These are phyloP conservation scores for Chrysopilus asiliformis DNA, from an alignment of 2,888 invertebrate species.

Conservation along the genomic window DNA sequence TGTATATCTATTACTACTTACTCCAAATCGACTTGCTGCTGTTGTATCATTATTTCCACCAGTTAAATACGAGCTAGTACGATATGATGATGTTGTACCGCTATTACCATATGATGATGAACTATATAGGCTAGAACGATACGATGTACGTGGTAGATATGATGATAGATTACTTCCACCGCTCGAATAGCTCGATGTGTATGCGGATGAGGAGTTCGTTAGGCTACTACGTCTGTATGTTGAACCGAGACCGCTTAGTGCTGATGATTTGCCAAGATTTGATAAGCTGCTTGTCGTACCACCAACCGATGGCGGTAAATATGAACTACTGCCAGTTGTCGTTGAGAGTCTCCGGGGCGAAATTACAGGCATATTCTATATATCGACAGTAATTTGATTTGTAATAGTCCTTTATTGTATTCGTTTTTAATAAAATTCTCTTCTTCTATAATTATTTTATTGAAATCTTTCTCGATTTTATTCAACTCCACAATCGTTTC, in stretches of 20 bases:
- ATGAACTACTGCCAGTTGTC: conserved; percentile 25
- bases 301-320: conserved; percentile 31
- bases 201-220: conserved; percentile 16
- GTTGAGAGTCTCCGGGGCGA: conserved; percentile 35
- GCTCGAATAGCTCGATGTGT: conserved; percentile 16
- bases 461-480: too few species aligned
- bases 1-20: conserved; percentile 25
- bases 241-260: conserved; percentile 25
- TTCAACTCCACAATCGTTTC: too few species aligned
- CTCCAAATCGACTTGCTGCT: conserved; percentile 35
- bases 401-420: too few species aligned
- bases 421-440: too few species aligned
- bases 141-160: conserved; percentile 27
- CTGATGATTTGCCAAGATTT: conserved; percentile 7
- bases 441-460: too few species aligned
- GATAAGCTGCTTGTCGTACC: conserved; percentile 17
- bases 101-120: conserved; percentile 17
- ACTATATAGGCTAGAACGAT: conserved; percentile 28
- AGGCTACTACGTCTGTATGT: conserved; percentile 19
- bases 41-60: conserved; percentile 30
- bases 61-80: conserved; percentile 11
- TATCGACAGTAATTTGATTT: too few species aligned
- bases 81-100: conserved; percentile 10
- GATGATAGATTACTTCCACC: conserved; percentile 19
- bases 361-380: conserved; percentile 37